These are phyloP conservation scores for Blera fallax DNA, from an alignment of 2,888 invertebrate species.

Conservation along the genomic window DNA sequence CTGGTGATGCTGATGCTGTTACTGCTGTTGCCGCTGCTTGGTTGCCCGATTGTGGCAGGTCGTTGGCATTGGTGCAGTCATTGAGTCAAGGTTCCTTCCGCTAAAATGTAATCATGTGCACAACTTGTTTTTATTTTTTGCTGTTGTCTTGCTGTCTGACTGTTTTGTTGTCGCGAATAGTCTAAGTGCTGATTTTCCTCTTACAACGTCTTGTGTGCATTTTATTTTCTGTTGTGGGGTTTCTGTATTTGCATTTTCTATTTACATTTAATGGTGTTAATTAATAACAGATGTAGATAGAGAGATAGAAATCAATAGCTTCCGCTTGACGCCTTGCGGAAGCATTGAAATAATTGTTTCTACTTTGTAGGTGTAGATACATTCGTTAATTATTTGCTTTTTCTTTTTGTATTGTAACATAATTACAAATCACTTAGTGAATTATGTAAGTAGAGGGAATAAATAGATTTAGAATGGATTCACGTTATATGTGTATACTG, in stretches of 20 bases:
- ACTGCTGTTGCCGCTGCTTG: slow-evolving; percentile 30
- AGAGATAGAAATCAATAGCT: slow-evolving; percentile 44
- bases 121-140: slow-evolving; percentile 41
- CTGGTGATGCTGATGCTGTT: background rate
- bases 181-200: slow-evolving; percentile 24
- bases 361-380: slow-evolving; percentile 23
- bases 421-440: slow-evolving; percentile 26
- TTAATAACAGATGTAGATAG: slow-evolving; percentile 52
- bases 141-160: slow-evolving; percentile 26
- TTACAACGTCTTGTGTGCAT: slow-evolving; percentile 5
- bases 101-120: slow-evolving; percentile 69
- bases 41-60: slow-evolving; percentile 76
- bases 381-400: background rate
- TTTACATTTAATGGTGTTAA: slow-evolving; percentile 50
- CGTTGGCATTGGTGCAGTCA: slow-evolving; percentile 81
- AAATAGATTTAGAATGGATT: background rate
- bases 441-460: slow-evolving; percentile 24
- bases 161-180: slow-evolving; percentile 12
- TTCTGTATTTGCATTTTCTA: slow-evolving; percentile 25
- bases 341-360: slow-evolving; percentile 12
- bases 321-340: slow-evolving; percentile 57
- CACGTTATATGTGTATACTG: background rate
- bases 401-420: background rate
- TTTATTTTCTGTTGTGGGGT: background rate
- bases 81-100: slow-evolving; percentile 82